Base-by-base conservation (phyloP, 2,888 invertebrate species). In the Sphaerophoria taeniata region DNA sequence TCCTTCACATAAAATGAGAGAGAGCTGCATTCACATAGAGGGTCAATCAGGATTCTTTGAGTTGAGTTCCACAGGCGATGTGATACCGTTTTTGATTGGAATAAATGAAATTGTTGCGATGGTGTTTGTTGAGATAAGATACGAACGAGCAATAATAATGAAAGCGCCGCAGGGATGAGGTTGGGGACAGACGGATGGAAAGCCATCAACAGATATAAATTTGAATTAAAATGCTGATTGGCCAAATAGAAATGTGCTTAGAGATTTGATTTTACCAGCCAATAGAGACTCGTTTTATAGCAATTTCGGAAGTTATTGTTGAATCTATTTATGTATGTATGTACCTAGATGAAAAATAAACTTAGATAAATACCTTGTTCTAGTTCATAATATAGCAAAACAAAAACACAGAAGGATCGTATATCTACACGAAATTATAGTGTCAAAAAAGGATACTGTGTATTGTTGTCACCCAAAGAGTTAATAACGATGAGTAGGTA, bases 51-150 rank as follows among this genome's bases (percentile, higher is more conserved):
- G 70, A 51, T 65, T 24, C 24, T 2, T 70, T n/a, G 49, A 63
- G 55, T 45, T 69, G 9, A 3, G 56, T 34, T 49, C 47, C 63
- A 7, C 49, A 63, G 14, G 75, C 76, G 75, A 80, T 84, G 79
- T 80, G 24, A 60, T 43, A 24, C 43, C 73, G 16, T 43, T 56
- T 75, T 76, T 73, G 81, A 85, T 85, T 73, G 63, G 85, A 81
- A 81, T 85, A 74, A 77, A 85, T 85, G 84, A 75, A 84, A 76
- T 81, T 69, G 76, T 72, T 80, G 80, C 81, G 85, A 81, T 85
- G 80, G 85, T 85, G 79, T 60, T 60, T 58, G 76, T 63, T 14
- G 56, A 53, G 85, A 85, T 85, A 81, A 85, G 81, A 81, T 81
- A 70, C 24, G 24, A 24, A 24, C 24, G 24, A 24, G 11, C 6